Base-by-base conservation (phyloP, 2,888 invertebrate genomes). In the Andrena praecox region DNA sequence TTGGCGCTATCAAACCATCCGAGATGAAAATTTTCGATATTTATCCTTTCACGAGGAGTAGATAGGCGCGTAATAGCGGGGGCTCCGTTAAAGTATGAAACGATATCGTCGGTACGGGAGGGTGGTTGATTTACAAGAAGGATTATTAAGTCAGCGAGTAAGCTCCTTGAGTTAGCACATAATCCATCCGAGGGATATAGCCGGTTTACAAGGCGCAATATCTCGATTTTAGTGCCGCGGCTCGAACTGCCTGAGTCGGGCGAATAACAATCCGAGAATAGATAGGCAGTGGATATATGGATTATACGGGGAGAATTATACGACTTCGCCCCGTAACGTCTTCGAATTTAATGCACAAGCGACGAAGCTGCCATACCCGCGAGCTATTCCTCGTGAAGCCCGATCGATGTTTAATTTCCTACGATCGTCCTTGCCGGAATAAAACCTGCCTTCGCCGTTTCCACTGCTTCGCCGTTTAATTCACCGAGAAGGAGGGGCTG, bases 191-290 rank as follows among this genome's bases (percentile, higher is more conserved):
- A n/a, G 64, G 74, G 72, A 70, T 82, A 75, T 73, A 83, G 80
- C 68, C 82, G 77, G 82, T 87, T 87, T 87, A 86, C 87, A 87
- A 88, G 86, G 85, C 86, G 89, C 89, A 86, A 88, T 87, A 87
- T 87, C 87, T 82, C 76, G 81, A 88, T 87, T 87, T 87, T 83
- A 88, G 87, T 87, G 60, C 67, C 52, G 60, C 20, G 71, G 75
- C 59, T 69, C 59, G 82, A 78, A 77, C 78, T 59, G 80, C 66
- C 68, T 62, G 69, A 80, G 67, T 71, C 80, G 73, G 73, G 42
- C 42, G 81, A 85, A 85, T 87, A 87, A 87, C 87, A 87, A 87
- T 87, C 78, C 82, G 76, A 69, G 87, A 87, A 85, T 87, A 78
- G 87, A 85, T 87, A 87, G 87, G 64, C 74, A 69, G 68, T 72